These are phyloP conservation scores for Bombus ignitus DNA, from an alignment of 1,140 invertebrate species.

Conservation along the genomic window DNA sequence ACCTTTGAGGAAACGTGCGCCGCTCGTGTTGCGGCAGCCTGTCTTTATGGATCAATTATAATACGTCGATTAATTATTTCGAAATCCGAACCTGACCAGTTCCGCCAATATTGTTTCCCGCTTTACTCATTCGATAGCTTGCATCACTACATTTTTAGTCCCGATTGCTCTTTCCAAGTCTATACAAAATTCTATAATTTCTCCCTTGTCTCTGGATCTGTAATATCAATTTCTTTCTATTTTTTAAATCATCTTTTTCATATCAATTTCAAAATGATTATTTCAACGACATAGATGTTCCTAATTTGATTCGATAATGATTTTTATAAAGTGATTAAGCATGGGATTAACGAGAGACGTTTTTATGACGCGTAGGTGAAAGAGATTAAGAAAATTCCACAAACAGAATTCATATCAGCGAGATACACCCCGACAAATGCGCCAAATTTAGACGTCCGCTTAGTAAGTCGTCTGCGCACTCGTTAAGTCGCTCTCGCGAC, in stretches of 20 bases:
- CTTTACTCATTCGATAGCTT: not conserved
- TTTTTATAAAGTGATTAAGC: not conserved
- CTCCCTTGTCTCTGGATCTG: not conserved
- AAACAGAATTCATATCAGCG: conserved; percentile 50
- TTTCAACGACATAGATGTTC: not conserved
- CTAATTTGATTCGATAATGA: not conserved
- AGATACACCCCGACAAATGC: not conserved
- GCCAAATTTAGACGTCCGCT: conserved; percentile 59
- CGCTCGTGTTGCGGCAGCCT: conserved; percentile 73
- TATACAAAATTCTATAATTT: not conserved
- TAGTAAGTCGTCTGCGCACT: conserved; percentile 43
- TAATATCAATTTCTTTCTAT: not conserved
- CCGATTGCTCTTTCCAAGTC: not conserved
- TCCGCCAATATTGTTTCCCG: conserved; percentile 8
- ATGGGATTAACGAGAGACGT: too few species aligned
- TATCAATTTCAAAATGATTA: not conserved
- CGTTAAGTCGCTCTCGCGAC: conserved; percentile 57
- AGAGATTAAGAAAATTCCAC: not conserved
- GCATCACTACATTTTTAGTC: not conserved
- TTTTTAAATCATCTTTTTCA: not conserved
- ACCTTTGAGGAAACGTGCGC: conserved; percentile 77
- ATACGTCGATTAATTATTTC: conserved; percentile 76
- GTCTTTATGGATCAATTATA: conserved; percentile 76
- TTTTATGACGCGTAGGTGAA: not conserved
- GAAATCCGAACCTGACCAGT: conserved; percentile 53